phyloP scores from a whole-genome alignment of 1,140 invertebrate genomes.

The roundworm (Caenorhabditis elegans) region DNA sequence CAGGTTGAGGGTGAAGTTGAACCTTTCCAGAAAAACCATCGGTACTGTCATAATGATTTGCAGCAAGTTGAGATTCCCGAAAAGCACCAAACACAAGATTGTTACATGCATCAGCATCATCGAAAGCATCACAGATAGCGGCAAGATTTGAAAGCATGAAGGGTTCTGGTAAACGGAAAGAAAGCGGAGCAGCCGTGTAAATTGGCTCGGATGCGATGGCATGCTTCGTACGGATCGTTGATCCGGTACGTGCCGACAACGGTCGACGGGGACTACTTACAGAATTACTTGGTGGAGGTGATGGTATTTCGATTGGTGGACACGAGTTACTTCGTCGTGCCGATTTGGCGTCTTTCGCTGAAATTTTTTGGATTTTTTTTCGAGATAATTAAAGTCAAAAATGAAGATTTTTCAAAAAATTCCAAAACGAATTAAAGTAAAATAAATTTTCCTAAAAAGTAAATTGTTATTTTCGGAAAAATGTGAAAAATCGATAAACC shows the following conservation, averaged over 20 bases:
- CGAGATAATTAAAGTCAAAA: too few species aligned
- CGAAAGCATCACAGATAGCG: constrained; percentile 53
- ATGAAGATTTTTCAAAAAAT: too few species aligned
- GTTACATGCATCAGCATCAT: constrained; percentile 38
- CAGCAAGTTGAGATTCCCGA: constrained; percentile 25
- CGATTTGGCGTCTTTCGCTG: constrained; percentile 50
- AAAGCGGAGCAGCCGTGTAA: constrained; percentile 38
- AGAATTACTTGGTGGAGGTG: constrained; percentile 36
- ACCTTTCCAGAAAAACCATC: neutral
- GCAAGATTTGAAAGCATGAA: constrained; percentile 60
- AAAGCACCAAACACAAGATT: constrained; percentile 34
- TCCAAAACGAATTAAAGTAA: too few species aligned
- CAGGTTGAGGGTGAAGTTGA: too few species aligned
- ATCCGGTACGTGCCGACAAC: neutral
- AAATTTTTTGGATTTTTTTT: too few species aligned
- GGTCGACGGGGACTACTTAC: neutral
- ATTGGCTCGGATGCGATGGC: constrained; percentile 17
- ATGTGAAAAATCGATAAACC: too few species aligned
- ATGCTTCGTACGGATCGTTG: constrained; percentile 6
- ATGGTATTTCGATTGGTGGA: constrained; percentile 36
- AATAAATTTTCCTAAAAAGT: too few species aligned
- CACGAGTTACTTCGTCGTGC: constrained; percentile 50
- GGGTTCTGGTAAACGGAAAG: constrained; percentile 48
- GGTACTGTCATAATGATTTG: neutral
- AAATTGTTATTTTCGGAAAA: too few species aligned